Conservation (phyloP, 2,797 vertebrate species). For the Bufotes viridis region DNA sequence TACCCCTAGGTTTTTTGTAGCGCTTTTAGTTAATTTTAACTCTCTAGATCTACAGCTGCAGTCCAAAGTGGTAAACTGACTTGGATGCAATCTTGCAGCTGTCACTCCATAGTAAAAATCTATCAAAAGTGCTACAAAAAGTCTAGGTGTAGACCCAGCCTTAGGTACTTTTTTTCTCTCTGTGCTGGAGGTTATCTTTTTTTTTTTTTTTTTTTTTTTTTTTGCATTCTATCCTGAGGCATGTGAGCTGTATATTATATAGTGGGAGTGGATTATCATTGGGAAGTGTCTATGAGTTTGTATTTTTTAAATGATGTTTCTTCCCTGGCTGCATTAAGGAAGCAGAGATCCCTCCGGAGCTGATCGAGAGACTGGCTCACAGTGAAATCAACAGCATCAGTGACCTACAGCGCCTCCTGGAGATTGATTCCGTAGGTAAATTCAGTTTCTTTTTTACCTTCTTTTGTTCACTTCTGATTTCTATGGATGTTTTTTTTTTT, state of each 20-base stretch:
- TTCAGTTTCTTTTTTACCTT: conserved; percentile 78
- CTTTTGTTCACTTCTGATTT: conserved; percentile 73
- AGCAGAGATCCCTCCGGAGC: conserved; percentile 92
- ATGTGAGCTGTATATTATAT: conserved; percentile 18
- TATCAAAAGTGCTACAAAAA: too few species aligned
- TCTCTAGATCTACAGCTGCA: too few species aligned
- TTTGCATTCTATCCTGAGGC: not conserved
- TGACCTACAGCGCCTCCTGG: conserved; percentile 98
- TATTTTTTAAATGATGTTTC: conserved; percentile 54
- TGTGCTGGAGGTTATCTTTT: conserved; percentile 36
- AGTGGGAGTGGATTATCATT: conserved; percentile 54
- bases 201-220: not conserved
- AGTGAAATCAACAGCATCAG: conserved; percentile 98
- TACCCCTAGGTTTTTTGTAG: too few species aligned
- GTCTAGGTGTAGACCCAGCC: too few species aligned
- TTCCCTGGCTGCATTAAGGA: conserved; percentile 76
- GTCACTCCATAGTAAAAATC: too few species aligned
- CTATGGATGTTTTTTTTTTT: not conserved
- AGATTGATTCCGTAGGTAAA: conserved; percentile 99
- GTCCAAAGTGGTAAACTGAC: too few species aligned
- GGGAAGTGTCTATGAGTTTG: conserved; percentile 48
- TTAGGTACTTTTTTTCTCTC: not conserved
- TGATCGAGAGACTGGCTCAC: conserved; percentile 92
- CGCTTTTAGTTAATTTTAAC: too few species aligned
- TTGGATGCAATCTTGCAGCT: too few species aligned